Evolutionary conservation across 1,140 invertebrate genomes (phyloP).

Genomic region (Apocrypta bakeri): DNA sequence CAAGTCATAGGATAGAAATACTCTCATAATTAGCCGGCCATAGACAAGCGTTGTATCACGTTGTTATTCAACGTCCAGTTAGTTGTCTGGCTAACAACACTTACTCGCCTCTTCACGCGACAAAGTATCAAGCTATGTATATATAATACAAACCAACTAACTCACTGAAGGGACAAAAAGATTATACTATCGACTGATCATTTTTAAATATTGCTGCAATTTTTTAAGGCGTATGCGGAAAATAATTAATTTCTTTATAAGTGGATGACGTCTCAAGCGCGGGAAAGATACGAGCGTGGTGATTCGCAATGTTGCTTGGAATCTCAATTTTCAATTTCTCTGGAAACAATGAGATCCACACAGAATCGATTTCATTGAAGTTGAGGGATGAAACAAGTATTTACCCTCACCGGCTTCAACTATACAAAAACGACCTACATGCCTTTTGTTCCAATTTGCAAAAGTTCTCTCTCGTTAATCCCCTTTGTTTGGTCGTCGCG

Average conservation of each 20-base stretch:
- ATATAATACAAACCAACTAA: background rate
- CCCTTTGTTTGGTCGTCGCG: background rate
- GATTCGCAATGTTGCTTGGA: no score
- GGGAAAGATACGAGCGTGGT: no score
- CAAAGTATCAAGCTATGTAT: background rate
- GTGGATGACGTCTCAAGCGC: background rate
- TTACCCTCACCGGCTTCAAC: background rate
- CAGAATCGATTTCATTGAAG: no score
- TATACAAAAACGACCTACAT: background rate
- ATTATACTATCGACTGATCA: background rate
- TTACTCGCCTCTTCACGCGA: background rate
- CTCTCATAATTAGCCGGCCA: background rate
- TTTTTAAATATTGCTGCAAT: background rate
- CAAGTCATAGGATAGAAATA: background rate
- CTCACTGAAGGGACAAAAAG: background rate
- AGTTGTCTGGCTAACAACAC: background rate
- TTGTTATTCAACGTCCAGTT: background rate
- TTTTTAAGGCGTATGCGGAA: background rate
- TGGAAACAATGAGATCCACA: background rate
- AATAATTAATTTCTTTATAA: conserved; percentile 4
- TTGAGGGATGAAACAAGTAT: no score
- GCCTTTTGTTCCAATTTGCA: background rate
- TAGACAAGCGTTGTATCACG: conserved; percentile 1
- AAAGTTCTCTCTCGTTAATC: background rate
- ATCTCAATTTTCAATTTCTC: no score